Evolutionary conservation across 2,113 vertebrate genomes (phyloP).

Genomic region (Acrocephalus arundinaceus): DNA sequence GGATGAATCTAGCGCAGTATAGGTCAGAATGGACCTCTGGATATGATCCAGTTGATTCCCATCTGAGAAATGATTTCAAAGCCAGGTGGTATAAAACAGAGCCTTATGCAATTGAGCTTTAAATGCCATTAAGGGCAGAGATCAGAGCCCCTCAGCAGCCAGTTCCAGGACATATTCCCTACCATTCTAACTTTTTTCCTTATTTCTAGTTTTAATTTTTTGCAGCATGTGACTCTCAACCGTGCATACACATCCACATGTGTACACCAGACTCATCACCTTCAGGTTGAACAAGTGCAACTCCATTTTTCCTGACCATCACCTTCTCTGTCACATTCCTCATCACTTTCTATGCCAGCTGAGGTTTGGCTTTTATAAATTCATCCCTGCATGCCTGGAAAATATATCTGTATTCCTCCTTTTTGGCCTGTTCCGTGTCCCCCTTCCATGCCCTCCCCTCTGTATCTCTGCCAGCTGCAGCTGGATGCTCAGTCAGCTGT

Average conservation of each 20-base stretch:
- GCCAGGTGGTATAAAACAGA: background rate
- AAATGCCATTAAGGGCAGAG: background rate
- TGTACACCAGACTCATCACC: background rate
- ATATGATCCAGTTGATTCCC: background rate
- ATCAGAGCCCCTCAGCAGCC: background rate
- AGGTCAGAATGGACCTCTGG: background rate
- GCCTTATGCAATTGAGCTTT: background rate
- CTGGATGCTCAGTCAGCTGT: background rate
- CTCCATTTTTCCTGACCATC: background rate
- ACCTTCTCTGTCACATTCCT: background rate
- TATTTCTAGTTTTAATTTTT: background rate
- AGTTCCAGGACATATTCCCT: background rate
- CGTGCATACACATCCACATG: rapidly evolving
- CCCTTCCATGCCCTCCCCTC: background rate
- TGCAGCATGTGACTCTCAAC: background rate
- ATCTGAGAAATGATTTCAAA: background rate
- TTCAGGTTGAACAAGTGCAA: background rate
- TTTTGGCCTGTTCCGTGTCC: background rate
- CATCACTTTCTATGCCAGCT: background rate
- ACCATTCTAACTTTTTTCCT: background rate
- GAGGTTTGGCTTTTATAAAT: background rate
- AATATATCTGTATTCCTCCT: background rate
- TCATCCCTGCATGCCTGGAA: background rate
- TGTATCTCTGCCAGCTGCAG: background rate
- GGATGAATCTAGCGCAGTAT: background rate